Evolutionary conservation across 2,888 invertebrate species (phyloP).

Genomic region (Leptinotarsa juncta): DNA sequence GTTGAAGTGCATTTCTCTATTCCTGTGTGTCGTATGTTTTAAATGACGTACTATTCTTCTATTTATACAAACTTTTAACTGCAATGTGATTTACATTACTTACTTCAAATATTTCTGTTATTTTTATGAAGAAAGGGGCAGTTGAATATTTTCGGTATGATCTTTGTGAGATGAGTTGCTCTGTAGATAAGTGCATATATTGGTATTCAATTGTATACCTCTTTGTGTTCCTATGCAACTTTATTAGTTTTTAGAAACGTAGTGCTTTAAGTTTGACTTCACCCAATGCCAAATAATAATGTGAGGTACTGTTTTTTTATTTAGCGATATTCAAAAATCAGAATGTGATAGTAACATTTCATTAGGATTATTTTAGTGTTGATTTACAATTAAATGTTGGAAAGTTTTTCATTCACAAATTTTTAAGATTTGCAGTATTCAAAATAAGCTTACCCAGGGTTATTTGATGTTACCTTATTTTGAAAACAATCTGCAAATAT

Average conservation of each 20-base stretch:
- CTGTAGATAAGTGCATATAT: background rate
- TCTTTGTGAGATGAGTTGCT: slow-evolving; percentile 2
- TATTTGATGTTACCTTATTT: background rate
- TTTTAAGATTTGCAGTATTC: background rate
- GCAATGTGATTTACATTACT: too few relatives aligned
- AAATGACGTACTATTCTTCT: too few relatives aligned
- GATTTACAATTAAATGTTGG: background rate
- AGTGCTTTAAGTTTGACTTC: too few relatives aligned
- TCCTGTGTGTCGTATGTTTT: too few relatives aligned
- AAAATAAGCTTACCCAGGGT: background rate
- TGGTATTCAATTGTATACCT: slow-evolving; percentile 22
- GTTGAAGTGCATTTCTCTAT: too few relatives aligned
- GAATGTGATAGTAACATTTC: slow-evolving; percentile 20
- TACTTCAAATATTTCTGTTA: too few relatives aligned
- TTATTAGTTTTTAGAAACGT: slow-evolving; percentile 9
- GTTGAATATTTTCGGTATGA: background rate
- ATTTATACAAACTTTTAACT: too few relatives aligned
- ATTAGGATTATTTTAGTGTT: slow-evolving; percentile 8
- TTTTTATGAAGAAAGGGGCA: too few relatives aligned
- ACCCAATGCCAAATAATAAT: slow-evolving; percentile 22
- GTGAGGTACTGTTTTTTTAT: background rate
- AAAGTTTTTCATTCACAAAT: background rate
- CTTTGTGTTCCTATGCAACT: slow-evolving; percentile 26
- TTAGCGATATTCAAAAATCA: background rate
- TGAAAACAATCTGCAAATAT: background rate